A percentile compares a stretch with the other conserved stretches of the same genome.
phyloP scores from a whole-genome alignment of 2,888 invertebrate species.

The Himalopsyche kuldschensis region DNA sequence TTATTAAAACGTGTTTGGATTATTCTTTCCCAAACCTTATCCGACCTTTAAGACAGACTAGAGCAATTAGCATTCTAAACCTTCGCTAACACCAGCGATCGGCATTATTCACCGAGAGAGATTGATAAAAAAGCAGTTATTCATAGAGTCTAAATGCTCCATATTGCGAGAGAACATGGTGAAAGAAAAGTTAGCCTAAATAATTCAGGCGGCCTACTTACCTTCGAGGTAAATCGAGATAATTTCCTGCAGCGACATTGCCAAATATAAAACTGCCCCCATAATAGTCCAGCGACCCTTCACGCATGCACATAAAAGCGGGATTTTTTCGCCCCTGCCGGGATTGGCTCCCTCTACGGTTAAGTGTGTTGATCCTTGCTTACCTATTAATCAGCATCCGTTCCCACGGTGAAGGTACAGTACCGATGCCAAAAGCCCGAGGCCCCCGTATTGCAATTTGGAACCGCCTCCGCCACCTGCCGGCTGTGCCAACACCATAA shows the following conservation, averaged over 20 bases:
- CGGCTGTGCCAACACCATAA: not conserved
- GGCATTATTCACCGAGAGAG: too few species aligned
- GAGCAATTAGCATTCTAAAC: too few species aligned
- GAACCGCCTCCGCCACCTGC: not conserved
- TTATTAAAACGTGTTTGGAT: too few species aligned
- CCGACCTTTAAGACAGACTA: too few species aligned
- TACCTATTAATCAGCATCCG: slow-evolving; percentile 31
- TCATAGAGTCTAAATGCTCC: too few species aligned
- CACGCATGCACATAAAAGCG: not conserved
- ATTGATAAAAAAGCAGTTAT: too few species aligned
- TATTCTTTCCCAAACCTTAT: too few species aligned
- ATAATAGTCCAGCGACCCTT: not conserved
- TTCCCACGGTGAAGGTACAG: slow-evolving; percentile 16
- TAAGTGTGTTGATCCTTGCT: not conserved
- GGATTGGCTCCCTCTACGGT: not conserved
- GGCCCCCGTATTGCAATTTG: not conserved
- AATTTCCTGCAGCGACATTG: not conserved
- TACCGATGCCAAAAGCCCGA: not conserved
- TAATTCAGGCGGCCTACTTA: not conserved
- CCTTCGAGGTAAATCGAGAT: not conserved
- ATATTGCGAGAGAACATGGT: not conserved
- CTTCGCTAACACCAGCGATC: too few species aligned
- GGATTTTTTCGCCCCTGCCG: not conserved
- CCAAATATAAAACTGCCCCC: not conserved
- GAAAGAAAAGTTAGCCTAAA: not conserved